Conservation (phyloP, 2,113 vertebrate species). For the Natator depressus region DNA sequence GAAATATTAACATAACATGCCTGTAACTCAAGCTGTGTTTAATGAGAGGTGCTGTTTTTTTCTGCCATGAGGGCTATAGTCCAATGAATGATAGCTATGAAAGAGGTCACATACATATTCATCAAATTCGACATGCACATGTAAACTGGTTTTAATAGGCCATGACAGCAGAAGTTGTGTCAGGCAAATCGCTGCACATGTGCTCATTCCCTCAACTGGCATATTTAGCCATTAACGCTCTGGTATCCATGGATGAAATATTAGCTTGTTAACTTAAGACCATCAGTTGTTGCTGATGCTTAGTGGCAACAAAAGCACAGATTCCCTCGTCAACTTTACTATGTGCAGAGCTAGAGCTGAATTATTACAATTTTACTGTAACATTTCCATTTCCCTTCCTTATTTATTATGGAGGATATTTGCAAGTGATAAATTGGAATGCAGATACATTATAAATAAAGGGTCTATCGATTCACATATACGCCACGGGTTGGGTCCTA, state of each 20-base stretch:
- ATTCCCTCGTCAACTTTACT: slow-evolving; percentile 73
- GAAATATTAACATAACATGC: slow-evolving; percentile 87
- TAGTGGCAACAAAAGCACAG: slow-evolving; percentile 59
- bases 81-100: slow-evolving; percentile 90
- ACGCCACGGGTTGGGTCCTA: background rate
- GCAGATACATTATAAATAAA: slow-evolving; percentile 37
- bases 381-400: slow-evolving; percentile 37
- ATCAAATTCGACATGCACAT: slow-evolving; percentile 97
- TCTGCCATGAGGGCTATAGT: slow-evolving; percentile 85
- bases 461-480: slow-evolving; percentile 3
- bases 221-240: slow-evolving; percentile 82
- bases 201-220: slow-evolving; percentile 79
- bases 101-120: slow-evolving; percentile 99
- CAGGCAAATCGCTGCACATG: slow-evolving; percentile 84
- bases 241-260: slow-evolving; percentile 85
- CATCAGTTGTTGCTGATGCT: slow-evolving; percentile 76
- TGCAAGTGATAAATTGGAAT: slow-evolving; percentile 59
- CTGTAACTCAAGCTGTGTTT: slow-evolving; percentile 93
- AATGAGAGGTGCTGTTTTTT: slow-evolving; percentile 91
- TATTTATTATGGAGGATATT: slow-evolving; percentile 61
- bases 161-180: slow-evolving; percentile 93
- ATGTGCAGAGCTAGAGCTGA: slow-evolving; percentile 30
- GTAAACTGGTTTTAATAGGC: slow-evolving; percentile 97
- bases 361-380: slow-evolving; percentile 51
- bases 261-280: slow-evolving; percentile 84